These are phyloP conservation scores for Drosophila pandora DNA, from an alignment of 1,140 invertebrate genomes.

Conservation along the genomic window DNA sequence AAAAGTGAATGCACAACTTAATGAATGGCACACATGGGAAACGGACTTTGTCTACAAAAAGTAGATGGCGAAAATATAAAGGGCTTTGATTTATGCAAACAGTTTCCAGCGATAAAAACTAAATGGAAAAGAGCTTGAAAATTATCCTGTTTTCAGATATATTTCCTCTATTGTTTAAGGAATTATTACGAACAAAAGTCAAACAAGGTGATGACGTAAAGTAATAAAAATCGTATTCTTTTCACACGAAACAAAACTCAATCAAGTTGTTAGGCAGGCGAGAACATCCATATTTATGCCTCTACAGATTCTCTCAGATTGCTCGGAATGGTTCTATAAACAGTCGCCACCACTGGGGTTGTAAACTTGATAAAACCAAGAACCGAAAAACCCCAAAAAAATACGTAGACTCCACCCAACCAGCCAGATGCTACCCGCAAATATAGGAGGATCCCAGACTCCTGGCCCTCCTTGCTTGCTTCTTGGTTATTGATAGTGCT, in stretches of 20 bases:
- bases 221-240: background rate
- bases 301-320: slow-evolving; percentile 36
- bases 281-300: slow-evolving; percentile 30
- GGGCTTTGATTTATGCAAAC: slow-evolving; percentile 75
- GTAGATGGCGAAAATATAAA: slow-evolving; percentile 30
- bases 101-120: slow-evolving; percentile 40
- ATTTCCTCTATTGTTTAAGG: background rate
- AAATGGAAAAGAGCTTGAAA: slow-evolving; percentile 11
- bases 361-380: slow-evolving; percentile 43
- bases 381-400: slow-evolving; percentile 16
- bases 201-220: too few relatives aligned
- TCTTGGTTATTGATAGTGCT: slow-evolving; percentile 74
- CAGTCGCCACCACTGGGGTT: slow-evolving; percentile 26
- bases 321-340: slow-evolving; percentile 39
- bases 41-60: slow-evolving; percentile 17
- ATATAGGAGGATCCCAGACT: background rate
- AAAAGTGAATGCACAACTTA: slow-evolving; percentile 53
- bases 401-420: background rate
- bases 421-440: slow-evolving; percentile 17
- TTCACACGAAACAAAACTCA: slow-evolving; percentile 21
- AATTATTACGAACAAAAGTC: background rate
- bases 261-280: slow-evolving; percentile 27
- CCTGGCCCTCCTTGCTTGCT: slow-evolving; percentile 48
- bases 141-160: slow-evolving; percentile 23
- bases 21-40: slow-evolving; percentile 74